phyloP scores from a whole-genome alignment of 2,113 vertebrate species.

The Bubo scandiacus region DNA sequence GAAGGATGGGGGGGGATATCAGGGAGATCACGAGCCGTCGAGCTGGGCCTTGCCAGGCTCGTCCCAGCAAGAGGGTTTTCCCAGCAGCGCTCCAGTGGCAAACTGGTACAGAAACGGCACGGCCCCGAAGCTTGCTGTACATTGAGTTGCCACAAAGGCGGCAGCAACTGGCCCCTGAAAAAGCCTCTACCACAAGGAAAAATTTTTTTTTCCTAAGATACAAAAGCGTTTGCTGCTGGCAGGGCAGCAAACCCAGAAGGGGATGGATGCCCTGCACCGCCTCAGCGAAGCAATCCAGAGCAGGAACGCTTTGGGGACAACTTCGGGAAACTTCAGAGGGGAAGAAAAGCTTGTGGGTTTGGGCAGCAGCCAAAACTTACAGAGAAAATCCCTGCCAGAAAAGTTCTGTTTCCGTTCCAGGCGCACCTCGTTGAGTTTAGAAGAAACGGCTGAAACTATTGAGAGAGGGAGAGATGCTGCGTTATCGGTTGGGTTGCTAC shows the following conservation, averaged over 20 bases:
- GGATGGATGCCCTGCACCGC: neutral
- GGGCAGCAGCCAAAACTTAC: neutral
- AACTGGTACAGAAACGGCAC: fast-evolving
- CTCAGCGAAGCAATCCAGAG: neutral
- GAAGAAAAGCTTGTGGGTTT: neutral
- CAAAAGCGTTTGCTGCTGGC: no score
- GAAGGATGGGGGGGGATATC: fast-evolving
- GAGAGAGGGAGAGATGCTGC: neutral
- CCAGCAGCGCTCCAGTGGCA: neutral
- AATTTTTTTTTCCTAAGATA: no score
- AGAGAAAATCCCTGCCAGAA: neutral
- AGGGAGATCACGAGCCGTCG: fast-evolving
- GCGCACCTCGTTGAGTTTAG: neutral
- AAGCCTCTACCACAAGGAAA: neutral
- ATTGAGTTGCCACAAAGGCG: neutral
- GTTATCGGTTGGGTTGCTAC: fast-evolving
- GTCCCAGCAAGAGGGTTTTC: neutral
- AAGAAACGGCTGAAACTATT: neutral
- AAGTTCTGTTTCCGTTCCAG: neutral
- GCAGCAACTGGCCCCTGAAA: neutral
- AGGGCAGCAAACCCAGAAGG: neutral
- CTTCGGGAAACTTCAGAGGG: neutral
- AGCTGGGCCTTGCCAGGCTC: neutral
- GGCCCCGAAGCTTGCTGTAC: neutral
- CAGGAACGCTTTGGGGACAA: fast-evolving